Conservation (phyloP, 2,888 invertebrate genomes). For the Drosophila neoperkinsi region DNA sequence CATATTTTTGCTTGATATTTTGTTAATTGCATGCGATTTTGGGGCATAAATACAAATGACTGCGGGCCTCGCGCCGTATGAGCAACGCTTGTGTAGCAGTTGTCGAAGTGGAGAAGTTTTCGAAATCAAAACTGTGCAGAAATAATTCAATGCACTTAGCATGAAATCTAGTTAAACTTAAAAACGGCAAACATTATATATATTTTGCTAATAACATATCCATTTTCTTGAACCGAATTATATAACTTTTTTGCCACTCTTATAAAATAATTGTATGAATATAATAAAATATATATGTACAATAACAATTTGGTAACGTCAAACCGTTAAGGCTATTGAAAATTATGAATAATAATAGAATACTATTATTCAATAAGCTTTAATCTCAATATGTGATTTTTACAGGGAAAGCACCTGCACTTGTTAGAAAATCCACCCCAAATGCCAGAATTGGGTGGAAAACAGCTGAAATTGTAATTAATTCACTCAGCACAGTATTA, state of each 20-base stretch:
- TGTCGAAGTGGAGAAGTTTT: neutral
- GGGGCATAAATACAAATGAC: neutral
- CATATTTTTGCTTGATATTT: slow-evolving; percentile 10
- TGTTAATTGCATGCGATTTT: slow-evolving; percentile 18
- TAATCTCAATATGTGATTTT: neutral
- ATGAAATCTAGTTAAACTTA: neutral
- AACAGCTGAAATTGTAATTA: neutral
- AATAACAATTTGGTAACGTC: too few species aligned
- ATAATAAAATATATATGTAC: too few species aligned
- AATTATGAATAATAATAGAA: neutral
- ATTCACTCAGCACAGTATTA: neutral
- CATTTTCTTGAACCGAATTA: neutral
- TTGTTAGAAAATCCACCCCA: neutral
- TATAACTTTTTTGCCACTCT: neutral
- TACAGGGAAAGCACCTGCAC: neutral
- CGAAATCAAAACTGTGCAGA: neutral
- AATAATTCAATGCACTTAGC: neutral
- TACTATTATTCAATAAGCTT: neutral
- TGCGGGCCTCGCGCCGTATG: neutral
- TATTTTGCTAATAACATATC: neutral
- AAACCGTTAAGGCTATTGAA: neutral
- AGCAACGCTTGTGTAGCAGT: neutral
- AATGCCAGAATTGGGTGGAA: neutral
- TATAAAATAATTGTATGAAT: too few species aligned
- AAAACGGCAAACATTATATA: neutral